A percentile compares a stretch with the other conserved stretches of the same genome.
phyloP scores from a whole-genome alignment of 2,888 invertebrate species.

The Epiblema foenella region DNA sequence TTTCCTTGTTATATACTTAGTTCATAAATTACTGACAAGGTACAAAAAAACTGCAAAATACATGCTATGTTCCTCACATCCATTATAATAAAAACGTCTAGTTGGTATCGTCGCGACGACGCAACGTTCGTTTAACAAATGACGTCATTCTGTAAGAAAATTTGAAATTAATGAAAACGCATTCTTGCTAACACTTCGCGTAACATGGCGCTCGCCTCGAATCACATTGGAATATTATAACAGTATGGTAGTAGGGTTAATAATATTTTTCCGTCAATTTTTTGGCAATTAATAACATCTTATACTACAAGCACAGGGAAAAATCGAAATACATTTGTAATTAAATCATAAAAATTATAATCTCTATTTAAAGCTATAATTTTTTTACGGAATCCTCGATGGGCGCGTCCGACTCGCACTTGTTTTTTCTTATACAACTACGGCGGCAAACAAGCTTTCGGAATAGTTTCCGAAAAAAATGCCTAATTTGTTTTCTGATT shows the following conservation, averaged over 20 bases:
- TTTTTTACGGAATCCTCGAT: too few relatives aligned
- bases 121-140: conserved; percentile 23
- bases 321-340: too few relatives aligned
- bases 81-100: conserved; percentile 5
- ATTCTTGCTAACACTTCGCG: conserved; percentile 35
- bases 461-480: too few relatives aligned
- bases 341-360: too few relatives aligned
- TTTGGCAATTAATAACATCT: too few relatives aligned
- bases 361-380: too few relatives aligned
- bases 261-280: too few relatives aligned
- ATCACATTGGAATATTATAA: conserved; percentile 17
- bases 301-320: too few relatives aligned
- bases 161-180: conserved; percentile 42
- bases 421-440: too few relatives aligned
- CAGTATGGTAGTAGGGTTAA: not conserved
- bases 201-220: conserved; percentile 21
- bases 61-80: not conserved
- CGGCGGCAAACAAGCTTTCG: too few relatives aligned
- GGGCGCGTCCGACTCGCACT: too few relatives aligned
- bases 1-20: not conserved
- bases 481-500: too few relatives aligned
- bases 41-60: not conserved
- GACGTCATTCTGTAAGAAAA: conserved; percentile 37
- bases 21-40: not conserved
- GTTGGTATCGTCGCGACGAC: not conserved